Base-by-base conservation (phyloP, 2,113 vertebrate genomes). In the Ophthalmolycus amberensis region DNA sequence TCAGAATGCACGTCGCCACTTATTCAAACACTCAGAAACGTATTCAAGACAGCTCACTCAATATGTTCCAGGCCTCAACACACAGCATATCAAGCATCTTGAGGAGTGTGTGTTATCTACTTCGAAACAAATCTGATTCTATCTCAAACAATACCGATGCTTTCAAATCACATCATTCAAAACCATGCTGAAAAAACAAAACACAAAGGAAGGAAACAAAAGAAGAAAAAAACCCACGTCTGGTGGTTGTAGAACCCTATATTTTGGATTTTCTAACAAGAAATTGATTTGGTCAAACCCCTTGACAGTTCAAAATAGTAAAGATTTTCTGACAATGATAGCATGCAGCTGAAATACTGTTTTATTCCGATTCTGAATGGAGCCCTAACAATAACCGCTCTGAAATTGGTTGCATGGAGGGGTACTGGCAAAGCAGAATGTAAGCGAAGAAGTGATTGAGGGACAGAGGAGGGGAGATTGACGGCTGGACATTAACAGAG, bases 391-490 rank as follows among this genome's bases (percentile, higher is more conserved):
- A 78, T 68, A 87, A 27, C n/a, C 32, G 27, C 9, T 50, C 60
- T 29, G 25, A 73, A 38, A 46, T 67, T 69, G 38, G 71, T 52
- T 63, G n/a, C n/a, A 18, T 29, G 58, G 29, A 52, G 16, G 15
- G 15, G n/a, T 59, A 27, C 58, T 16, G 64, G 60, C 32, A 60
- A 72, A 68, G 40, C 14, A 66, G 40, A 63, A 62, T 73, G 70
- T 69, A 44, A 54, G 68, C 25, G 3, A 65, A 29, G 56, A 79
- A 63, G 46, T 65, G 84, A 88, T 87, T 78, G 73, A 88, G 77
- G 77, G 86, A 79, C 64, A 68, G 34, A 73, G 82, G 66, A 71
- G 70, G 58, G 27, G 40, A 81, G 74, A 88, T 68, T 89, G 85
- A 83, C 48, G 0, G 72, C 59, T 54, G 78, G 52, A 79, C 83